phyloP scores from a whole-genome alignment of 2,888 invertebrate genomes.

The Andrena flavipes region DNA sequence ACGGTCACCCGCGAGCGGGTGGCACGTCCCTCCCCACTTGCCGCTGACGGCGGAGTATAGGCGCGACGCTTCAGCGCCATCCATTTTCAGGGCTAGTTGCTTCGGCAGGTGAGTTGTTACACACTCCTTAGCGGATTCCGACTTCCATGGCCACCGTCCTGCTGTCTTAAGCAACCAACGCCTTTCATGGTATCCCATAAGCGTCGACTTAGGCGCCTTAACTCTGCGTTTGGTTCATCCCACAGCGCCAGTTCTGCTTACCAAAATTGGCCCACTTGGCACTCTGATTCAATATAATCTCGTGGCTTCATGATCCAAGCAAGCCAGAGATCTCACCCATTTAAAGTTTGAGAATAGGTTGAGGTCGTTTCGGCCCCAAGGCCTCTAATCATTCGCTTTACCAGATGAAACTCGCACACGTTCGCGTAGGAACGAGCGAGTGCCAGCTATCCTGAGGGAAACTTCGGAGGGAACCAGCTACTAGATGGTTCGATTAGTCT shows the following conservation, averaged over 20 bases:
- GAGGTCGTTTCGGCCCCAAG: slow-evolving; percentile 87
- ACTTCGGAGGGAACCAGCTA: too few relatives aligned
- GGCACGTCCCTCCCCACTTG: slow-evolving; percentile 78
- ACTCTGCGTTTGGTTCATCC: slow-evolving; percentile 85
- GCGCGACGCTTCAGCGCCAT: slow-evolving; percentile 87
- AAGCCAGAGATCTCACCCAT: slow-evolving; percentile 84
- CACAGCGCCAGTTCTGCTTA: slow-evolving; percentile 87
- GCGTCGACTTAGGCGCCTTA: slow-evolving; percentile 79
- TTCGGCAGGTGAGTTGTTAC: slow-evolving; percentile 88
- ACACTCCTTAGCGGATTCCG: slow-evolving; percentile 87
- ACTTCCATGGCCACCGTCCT: slow-evolving; percentile 92
- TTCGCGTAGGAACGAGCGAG: slow-evolving; percentile 89
- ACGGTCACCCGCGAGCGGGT: not conserved
- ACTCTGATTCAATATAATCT: slow-evolving; percentile 84
- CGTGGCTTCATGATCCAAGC: slow-evolving; percentile 86
- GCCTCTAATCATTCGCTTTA: slow-evolving; percentile 84
- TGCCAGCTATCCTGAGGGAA: slow-evolving; percentile 82
- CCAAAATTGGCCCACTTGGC: slow-evolving; percentile 90
- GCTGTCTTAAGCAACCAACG: slow-evolving; percentile 88
- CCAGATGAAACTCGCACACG: slow-evolving; percentile 10
- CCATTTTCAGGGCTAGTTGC: slow-evolving; percentile 89
- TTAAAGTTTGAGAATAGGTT: slow-evolving; percentile 92
- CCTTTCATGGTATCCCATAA: slow-evolving; percentile 86
- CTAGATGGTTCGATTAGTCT: too few relatives aligned
- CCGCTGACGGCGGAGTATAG: slow-evolving; percentile 87